Base-by-base conservation (phyloP, 1,140 invertebrate species). In the Trichonephila clavata region DNA sequence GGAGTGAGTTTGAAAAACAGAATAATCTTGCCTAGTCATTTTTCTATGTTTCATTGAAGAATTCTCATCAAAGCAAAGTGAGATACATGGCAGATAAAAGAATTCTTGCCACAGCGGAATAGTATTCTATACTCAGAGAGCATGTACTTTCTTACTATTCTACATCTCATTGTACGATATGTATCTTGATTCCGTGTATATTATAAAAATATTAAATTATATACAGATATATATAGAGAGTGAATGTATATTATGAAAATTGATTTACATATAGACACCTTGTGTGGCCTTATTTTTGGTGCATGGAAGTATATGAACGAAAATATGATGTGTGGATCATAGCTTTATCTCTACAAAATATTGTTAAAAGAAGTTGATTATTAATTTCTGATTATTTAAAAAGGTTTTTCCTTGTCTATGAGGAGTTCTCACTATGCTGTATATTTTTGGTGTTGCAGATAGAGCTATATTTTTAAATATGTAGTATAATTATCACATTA, bases 1-100 rank as follows among this genome's bases (percentile, higher is more conserved):
- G 99, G 99, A 97, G 97, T 94, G 98, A 99, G 95, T 99, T 99
- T 96, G 99, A 99, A 96, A 98, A 98, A 87, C 94, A 95, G 94
- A 86, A 94, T 96, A 94, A 89, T 81, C 91, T 94, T 68, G 90
- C 77, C 90, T 94, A 94, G 90, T 92, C 94, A 94, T 57, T n/a
- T 93, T 32, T n/a, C 10, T 61, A 90, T 90, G 68, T 24, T 71
- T 90, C 88, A 87, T 87, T 24, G 20, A 50, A 83, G 24, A 21
- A 83, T 32, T 87, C 27, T 87, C 86, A 87, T 87, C 60, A 32
- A 18, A 83, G 27, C 59, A 43, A 16, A 8, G 21, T 60, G 39
- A 83, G 50, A 91, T 89, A 43, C n/a, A 57, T 80, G 27, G 14
- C 4, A 61, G 60, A 27, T 24, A 68, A 68, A 6, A 13, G 14